A percentile compares a stretch with the other conserved stretches of the same genome.
Conservation (phyloP, 2,888 invertebrate species). For the Pseudococcus viburni region DNA sequence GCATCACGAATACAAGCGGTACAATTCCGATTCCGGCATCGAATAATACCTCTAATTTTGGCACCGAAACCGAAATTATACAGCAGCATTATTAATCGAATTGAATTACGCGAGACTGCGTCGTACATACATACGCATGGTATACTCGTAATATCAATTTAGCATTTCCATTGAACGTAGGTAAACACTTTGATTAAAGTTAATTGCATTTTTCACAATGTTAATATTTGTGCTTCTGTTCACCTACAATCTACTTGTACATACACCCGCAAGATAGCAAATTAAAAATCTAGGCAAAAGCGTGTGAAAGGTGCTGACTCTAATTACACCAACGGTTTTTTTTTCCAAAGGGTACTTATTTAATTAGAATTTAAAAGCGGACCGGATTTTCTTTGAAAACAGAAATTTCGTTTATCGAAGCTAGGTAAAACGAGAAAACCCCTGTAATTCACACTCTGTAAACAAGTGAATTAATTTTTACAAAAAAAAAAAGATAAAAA, state of each 20-base stretch:
- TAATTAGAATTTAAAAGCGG: conserved; percentile 25
- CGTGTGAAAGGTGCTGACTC: not conserved
- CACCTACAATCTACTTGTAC: too few species aligned
- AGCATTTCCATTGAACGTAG: too few species aligned
- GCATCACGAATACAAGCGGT: too few species aligned
- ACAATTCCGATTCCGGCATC: too few species aligned
- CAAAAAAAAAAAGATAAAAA: not conserved
- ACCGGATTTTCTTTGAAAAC: conserved; percentile 12
- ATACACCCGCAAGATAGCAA: not conserved
- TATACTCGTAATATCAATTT: too few species aligned
- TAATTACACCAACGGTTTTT: not conserved
- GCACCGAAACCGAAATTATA: too few species aligned
- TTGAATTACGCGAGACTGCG: too few species aligned
- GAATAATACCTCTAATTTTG: too few species aligned
- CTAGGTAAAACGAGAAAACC: conserved; percentile 2
- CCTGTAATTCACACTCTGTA: conserved; percentile 25
- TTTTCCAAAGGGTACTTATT: not conserved
- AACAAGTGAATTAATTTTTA: conserved; percentile 7
- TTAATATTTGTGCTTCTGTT: not conserved
- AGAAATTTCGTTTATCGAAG: not conserved
- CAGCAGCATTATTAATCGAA: too few species aligned
- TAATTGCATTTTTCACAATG: not conserved
- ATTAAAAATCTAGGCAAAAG: not conserved
- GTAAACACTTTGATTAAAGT: not conserved
- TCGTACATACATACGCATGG: too few species aligned